Percentiles rank a stretch among this genome's conserved stretches.
phyloP scores from a whole-genome alignment of 2,888 invertebrate genomes.

The Synanthedon andrenaeformis region DNA sequence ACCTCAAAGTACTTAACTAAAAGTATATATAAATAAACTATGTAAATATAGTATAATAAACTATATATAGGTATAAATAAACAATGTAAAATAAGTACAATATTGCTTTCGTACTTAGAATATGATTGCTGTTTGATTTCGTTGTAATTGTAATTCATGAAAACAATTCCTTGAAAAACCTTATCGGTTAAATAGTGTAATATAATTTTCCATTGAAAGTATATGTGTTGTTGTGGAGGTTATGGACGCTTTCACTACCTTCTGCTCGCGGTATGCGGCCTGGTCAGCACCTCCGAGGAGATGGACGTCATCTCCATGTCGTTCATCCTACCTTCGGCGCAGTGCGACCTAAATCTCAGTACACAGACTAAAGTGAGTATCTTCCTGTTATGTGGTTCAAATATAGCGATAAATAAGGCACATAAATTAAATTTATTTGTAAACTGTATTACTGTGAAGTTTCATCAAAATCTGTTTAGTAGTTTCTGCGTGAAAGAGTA shows the following conservation, averaged over 20 bases:
- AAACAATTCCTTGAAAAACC: no score
- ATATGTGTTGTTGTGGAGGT: slow-evolving; percentile 49
- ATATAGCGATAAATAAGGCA: background rate
- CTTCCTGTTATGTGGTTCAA: background rate
- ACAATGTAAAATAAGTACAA: no score
- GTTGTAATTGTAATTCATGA: no score
- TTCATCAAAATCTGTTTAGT: no score
- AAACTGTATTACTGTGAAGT: background rate
- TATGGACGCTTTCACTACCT: slow-evolving; percentile 92
- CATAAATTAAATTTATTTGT: background rate
- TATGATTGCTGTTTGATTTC: no score
- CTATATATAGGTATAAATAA: no score
- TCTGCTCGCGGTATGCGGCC: slow-evolving; percentile 90
- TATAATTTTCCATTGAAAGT: no score
- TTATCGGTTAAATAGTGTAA: no score
- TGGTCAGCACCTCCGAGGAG: slow-evolving; percentile 95
- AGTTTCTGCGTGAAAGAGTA: background rate
- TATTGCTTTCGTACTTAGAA: no score
- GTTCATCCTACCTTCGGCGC: slow-evolving; percentile 92
- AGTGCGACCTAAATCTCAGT: slow-evolving; percentile 89
- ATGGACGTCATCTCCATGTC: slow-evolving; percentile 97
- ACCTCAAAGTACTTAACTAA: no score
- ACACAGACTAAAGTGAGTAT: slow-evolving; percentile 82
- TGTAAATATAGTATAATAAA: no score
- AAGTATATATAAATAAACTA: no score